phyloP scores from a whole-genome alignment of 2,797 vertebrate genomes.

The Sebastes melanostomus region DNA sequence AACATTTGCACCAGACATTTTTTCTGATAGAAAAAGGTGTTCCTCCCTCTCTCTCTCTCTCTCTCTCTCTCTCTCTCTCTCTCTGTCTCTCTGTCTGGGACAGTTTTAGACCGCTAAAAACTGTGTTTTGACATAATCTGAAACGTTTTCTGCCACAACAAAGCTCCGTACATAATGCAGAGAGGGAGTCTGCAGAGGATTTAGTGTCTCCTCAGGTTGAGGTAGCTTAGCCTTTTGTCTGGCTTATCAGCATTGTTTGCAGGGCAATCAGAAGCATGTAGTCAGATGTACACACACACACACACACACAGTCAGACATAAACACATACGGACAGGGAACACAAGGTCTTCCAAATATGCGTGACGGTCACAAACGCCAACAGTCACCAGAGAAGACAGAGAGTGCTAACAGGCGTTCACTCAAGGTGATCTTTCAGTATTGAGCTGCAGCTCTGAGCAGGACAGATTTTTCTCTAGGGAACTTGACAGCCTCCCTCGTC shows the following conservation, averaged over 20 bases:
- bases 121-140: conserved; percentile 37
- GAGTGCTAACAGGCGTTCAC: conserved; percentile 2
- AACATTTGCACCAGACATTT: conserved; percentile 6
- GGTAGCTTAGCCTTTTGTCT: conserved; percentile 40
- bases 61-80: too few relatives aligned
- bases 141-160: conserved; percentile 22
- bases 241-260: conserved; percentile 17
- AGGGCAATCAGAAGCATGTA: conserved; percentile 4
- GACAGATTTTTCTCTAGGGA: conserved; percentile 35
- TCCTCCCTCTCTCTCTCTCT: background rate
- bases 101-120: background rate
- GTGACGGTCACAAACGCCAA: background rate
- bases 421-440: conserved; percentile 27
- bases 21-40: background rate
- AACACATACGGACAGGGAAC: background rate
- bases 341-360: conserved; percentile 8
- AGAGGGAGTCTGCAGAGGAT: conserved; percentile 30
- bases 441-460: conserved; percentile 9
- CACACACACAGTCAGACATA: background rate
- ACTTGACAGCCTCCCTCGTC: conserved; percentile 15
- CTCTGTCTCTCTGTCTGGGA: background rate
- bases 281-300: background rate
- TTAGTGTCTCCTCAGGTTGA: conserved; percentile 26
- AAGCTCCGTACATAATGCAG: conserved; percentile 48
- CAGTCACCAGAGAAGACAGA: conserved; percentile 1